Base-by-base conservation (phyloP, 2,797 vertebrate genomes). In the Myotis findleyi region DNA sequence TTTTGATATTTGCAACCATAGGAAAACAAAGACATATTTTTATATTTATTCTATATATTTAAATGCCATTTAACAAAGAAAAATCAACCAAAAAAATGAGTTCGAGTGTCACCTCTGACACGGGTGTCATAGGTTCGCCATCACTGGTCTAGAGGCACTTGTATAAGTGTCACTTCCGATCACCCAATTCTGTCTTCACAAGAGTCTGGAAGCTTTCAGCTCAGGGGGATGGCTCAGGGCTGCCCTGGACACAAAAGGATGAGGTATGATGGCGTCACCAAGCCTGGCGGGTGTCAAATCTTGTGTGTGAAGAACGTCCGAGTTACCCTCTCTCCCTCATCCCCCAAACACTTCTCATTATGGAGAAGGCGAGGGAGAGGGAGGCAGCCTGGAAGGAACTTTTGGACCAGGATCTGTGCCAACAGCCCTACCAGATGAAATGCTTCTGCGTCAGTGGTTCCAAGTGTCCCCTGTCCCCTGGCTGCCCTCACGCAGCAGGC, bases 271-370 rank as follows among this genome's bases (percentile, higher is more conserved):
- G 27, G 47, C 8, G 13, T 8, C 17, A 9, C 18, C 49, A 33
- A 89, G 44, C 51, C 20, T 57, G n/a, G 51, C 36, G 96, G 94
- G 96, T 97, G 96, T 97, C 97, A 97, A 96, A 93, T 81, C 95
- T 94, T 77, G 87, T 79, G 91, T 95, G 95, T 87, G 95, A 96
- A 97, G 89, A 95, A 75, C 3, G 51, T 93, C 91, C 51, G 11
- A 4, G 9, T 93, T 94, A 82, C 91, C 84, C 81, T 83, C 53
- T 66, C 88, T 94, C 95, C 86, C 79, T 95, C 49, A 44, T 79
- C 83, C 84, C 94, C 93, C 84, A 81, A 95, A 95, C 97, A 93
- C 96, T 97, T 97, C 96, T 97, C 96, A 96, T 97, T 97, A 95
- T 18, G 0, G 49, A 79, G 77, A 76, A 69, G 51, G 53, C 0